Evolutionary conservation across 2,113 vertebrate species (phyloP).

Genomic region (Meles meles): DNA sequence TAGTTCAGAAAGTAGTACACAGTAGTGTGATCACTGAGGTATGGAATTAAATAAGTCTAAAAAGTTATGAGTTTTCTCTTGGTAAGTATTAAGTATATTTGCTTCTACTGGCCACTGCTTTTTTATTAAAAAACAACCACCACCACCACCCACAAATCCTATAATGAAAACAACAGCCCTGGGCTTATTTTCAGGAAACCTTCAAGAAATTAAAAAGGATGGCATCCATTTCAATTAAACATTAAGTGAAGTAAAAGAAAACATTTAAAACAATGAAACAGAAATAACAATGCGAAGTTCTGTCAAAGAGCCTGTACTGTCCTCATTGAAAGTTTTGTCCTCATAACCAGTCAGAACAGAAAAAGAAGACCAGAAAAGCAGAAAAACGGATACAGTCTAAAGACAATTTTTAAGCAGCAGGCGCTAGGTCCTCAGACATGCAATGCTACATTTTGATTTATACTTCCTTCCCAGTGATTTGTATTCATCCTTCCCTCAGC

Average conservation of each 20-base stretch:
- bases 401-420: background rate
- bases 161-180: background rate
- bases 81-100: background rate
- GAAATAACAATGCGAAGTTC: background rate
- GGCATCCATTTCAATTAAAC: background rate
- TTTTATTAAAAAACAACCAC: background rate
- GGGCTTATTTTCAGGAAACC: background rate
- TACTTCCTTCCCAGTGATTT: background rate
- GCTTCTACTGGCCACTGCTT: background rate
- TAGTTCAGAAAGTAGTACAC: background rate
- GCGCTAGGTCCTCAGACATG: background rate
- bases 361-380: background rate
- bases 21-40: background rate
- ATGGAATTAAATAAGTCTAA: background rate
- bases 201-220: background rate
- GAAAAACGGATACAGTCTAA: background rate
- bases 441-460: background rate
- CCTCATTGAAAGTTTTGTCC: background rate
- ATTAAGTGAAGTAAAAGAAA: background rate
- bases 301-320: background rate
- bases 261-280: background rate
- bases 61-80: background rate
- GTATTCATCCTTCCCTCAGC: background rate
- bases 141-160: background rate
- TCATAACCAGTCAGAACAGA: background rate